These are phyloP conservation scores for Phycodurus eques DNA, from an alignment of 2,113 vertebrate genomes.

Conservation along the genomic window DNA sequence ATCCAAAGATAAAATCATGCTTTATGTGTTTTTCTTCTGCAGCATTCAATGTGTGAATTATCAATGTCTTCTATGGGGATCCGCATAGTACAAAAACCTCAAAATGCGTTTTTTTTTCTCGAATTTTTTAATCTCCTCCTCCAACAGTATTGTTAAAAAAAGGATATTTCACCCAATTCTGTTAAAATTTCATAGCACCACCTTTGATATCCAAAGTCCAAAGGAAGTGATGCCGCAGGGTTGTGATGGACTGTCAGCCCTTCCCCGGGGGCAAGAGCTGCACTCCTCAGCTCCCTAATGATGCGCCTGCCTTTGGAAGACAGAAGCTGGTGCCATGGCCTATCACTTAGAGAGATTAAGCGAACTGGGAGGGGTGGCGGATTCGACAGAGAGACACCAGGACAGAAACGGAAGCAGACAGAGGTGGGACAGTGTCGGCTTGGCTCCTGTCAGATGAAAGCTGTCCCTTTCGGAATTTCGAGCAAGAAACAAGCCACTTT, in stretches of 20 bases:
- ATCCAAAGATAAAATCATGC: neutral
- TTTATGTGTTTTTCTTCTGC: neutral
- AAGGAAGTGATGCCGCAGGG: constrained; percentile 68
- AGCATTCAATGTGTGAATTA: neutral
- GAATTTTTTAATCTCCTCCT: neutral
- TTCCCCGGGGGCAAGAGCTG: constrained; percentile 67
- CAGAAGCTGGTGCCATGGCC: constrained; percentile 66
- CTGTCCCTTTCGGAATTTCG: constrained; percentile 37
- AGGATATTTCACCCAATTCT: constrained; percentile 59
- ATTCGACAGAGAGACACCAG: constrained; percentile 51
- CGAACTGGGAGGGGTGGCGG: constrained; percentile 56
- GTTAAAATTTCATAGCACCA: constrained; percentile 65
- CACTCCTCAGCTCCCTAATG: constrained; percentile 74
- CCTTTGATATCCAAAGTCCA: constrained; percentile 75
- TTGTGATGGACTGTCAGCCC: constrained; percentile 73
- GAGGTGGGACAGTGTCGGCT: constrained; percentile 36
- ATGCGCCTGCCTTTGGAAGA: constrained; percentile 72
- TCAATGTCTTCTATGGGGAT: neutral
- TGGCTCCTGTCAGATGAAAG: constrained; percentile 55
- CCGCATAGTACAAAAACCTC: neutral
- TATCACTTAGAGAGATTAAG: constrained; percentile 73
- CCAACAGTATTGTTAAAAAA: constrained; percentile 34
- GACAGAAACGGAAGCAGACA: constrained; percentile 55
- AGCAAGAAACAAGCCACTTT: constrained; percentile 25
- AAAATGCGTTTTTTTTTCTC: constrained; percentile 14